Conservation (phyloP, 2,113 vertebrate genomes). For the Tautogolabrus adspersus region DNA sequence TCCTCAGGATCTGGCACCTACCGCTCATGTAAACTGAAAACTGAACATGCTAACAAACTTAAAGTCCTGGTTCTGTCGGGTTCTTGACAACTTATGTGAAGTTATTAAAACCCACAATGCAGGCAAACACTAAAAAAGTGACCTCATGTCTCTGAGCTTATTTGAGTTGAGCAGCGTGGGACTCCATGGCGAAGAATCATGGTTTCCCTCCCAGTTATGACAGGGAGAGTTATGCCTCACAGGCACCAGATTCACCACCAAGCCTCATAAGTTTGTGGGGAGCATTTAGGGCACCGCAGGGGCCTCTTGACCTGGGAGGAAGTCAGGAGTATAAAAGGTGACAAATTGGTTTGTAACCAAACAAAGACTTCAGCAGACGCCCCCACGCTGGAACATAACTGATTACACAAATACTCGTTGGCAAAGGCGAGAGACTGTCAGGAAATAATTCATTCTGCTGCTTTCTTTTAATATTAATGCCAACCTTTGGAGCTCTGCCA, state of each 20-base stretch:
- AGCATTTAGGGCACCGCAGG: conserved; percentile 69
- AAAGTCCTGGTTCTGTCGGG: conserved; percentile 5
- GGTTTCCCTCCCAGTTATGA: conserved; percentile 67
- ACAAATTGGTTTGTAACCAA: conserved; percentile 72
- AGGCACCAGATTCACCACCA: conserved; percentile 73
- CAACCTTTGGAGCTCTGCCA: conserved; percentile 90
- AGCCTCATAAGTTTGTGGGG: conserved; percentile 67
- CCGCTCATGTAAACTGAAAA: conserved; percentile 41
- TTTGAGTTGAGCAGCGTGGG: conserved; percentile 47
- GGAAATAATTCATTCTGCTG: conserved; percentile 89
- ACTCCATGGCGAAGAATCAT: conserved; percentile 57
- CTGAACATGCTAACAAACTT: conserved; percentile 11
- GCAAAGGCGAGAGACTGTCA: conserved; percentile 79
- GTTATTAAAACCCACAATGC: conserved; percentile 31
- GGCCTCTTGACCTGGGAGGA: conserved; percentile 75
- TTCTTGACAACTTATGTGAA: background rate
- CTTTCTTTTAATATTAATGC: conserved; percentile 84
- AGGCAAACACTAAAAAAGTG: conserved; percentile 39
- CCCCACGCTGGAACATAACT: conserved; percentile 47
- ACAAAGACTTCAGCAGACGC: conserved; percentile 65
- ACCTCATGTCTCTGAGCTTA: conserved; percentile 53
- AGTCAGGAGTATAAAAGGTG: conserved; percentile 68
- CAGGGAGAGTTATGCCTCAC: conserved; percentile 75
- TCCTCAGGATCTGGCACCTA: conserved; percentile 55
- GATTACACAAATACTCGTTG: conserved; percentile 87